Evolutionary conservation across 2,888 invertebrate species (phyloP).

Genomic region (Xanthorhoe spadicearia): DNA sequence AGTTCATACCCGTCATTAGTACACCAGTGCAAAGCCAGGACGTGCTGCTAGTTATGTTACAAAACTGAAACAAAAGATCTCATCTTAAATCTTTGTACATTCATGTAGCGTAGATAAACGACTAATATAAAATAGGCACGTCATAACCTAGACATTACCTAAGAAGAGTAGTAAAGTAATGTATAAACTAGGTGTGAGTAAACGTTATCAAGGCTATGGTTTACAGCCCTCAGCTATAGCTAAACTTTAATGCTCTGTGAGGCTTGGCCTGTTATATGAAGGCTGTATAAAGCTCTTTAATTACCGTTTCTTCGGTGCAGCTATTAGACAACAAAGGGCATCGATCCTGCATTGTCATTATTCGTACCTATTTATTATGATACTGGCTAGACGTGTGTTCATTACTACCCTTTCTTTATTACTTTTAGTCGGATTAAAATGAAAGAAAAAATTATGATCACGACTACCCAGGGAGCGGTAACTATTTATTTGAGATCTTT

Average conservation of each 20-base stretch:
- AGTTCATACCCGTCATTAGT: too few relatives aligned
- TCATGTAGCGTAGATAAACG: too few relatives aligned
- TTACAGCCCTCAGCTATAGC: not conserved
- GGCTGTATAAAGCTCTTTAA: constrained; percentile 56
- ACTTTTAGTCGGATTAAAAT: not conserved
- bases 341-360: constrained; percentile 57
- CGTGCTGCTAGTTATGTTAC: too few relatives aligned
- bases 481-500: too few relatives aligned
- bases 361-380: constrained; percentile 47
- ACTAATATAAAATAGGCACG: too few relatives aligned
- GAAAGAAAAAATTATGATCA: too few relatives aligned
- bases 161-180: too few relatives aligned
- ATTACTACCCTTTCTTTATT: not conserved
- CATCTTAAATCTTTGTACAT: too few relatives aligned
- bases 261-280: constrained; percentile 8
- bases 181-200: not conserved
- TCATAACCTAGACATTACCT: too few relatives aligned
- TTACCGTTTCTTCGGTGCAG: constrained; percentile 60
- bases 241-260: constrained; percentile 8
- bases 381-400: not conserved
- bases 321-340: constrained; percentile 67
- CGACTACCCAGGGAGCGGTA: too few relatives aligned
- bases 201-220: not conserved
- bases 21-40: too few relatives aligned
- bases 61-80: too few relatives aligned